A percentile compares a stretch with the other conserved stretches of the same genome.
Conservation (phyloP, 2,113 vertebrate species). For the Oreotrochilus melanogaster region DNA sequence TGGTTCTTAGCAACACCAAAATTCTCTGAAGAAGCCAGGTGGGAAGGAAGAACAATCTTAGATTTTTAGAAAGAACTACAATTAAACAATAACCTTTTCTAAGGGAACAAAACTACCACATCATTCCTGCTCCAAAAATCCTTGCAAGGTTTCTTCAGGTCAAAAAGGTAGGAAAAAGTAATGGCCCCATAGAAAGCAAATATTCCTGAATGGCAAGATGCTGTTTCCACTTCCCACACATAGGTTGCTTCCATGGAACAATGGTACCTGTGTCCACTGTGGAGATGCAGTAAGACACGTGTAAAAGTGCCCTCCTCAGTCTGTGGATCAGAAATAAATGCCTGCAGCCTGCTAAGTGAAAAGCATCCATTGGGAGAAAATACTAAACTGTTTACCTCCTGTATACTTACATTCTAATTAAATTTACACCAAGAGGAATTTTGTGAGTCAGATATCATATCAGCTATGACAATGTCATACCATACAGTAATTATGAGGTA, state of each 20-base stretch:
- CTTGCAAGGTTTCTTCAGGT: background rate
- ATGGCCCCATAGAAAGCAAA: background rate
- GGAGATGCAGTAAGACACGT: background rate
- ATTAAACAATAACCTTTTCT: background rate
- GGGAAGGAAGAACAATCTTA: background rate
- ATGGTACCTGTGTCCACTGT: background rate
- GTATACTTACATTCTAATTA: background rate
- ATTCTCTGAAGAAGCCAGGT: background rate
- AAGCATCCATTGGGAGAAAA: background rate
- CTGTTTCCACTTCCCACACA: background rate
- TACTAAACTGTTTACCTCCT: background rate
- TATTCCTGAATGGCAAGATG: background rate
- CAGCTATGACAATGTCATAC: background rate
- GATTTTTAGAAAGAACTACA: background rate
- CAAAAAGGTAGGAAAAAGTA: background rate
- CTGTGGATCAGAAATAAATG: background rate
- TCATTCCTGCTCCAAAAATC: background rate
- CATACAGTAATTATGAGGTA: background rate
- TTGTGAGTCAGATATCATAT: background rate
- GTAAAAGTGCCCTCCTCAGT: background rate
- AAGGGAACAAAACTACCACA: background rate
- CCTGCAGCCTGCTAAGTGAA: background rate
- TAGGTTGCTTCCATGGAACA: background rate
- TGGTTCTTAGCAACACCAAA: background rate
- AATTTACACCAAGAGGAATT: background rate